Base-by-base conservation (phyloP, 2,888 invertebrate genomes). In the Hypercompe scribonia region DNA sequence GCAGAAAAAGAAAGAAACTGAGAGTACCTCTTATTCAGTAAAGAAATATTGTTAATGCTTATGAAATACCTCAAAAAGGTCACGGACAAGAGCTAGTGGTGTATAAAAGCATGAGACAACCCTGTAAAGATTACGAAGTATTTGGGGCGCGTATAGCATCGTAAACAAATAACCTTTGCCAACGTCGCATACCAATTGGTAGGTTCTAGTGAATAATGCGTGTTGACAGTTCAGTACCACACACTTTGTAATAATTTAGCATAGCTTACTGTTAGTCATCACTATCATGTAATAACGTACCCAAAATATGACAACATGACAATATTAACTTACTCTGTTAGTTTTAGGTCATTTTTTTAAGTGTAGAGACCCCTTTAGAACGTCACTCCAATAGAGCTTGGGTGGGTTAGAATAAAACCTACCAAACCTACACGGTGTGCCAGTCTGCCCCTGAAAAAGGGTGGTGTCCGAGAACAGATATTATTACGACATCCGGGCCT, bases 161-260 rank as follows among this genome's bases (percentile, higher is more conserved):
- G 87, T 91, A 87, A 90, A 92, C 90, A 93, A 92, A 92, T 91
- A 94, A 86, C 95, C 95, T 95, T 94, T 91, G 79, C 54, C 74
- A 76, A 79, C 78, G 78, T 77, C 76, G 90, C 86, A 90, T 90
- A 88, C 87, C 87, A 90, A 90, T 61, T 42, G 61, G 39, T 39
- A 74, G 81, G 75, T 71, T 76, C 73, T 76, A 82, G 83, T 76
- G 87, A 87, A 81, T 78, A 81, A 39, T 78, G 79, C 82, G 82
- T 87, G 84, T 86, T 87, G 69, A 39, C 83, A 73, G 81, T 85
- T 74, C 82, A 86, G 83, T 85, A 81, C 42, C 78, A 68, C 21
- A 61, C 28, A 15, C 54, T 31, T 65, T 50, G 67, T 73, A 66
- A 73, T 70, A 65, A 77, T 74, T 73, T 58, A 68, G n/a, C 28